These are phyloP conservation scores for Drosophila cognata DNA, from an alignment of 2,888 invertebrate species.

Conservation along the genomic window DNA sequence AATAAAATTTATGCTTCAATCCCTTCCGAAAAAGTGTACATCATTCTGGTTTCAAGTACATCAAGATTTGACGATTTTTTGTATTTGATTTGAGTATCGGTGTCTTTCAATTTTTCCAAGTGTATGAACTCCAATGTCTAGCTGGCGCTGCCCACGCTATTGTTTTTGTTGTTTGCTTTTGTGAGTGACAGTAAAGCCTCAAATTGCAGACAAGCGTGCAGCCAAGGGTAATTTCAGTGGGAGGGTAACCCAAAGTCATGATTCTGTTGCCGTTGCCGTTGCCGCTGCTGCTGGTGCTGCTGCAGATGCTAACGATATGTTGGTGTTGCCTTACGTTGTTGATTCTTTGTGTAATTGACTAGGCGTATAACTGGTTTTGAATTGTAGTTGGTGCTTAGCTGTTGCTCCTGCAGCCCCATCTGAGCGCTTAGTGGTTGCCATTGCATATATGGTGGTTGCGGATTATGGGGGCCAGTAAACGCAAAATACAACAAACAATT, in stretches of 20 bases:
- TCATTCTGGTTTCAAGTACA: not conserved
- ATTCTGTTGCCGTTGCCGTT: constrained; percentile 13
- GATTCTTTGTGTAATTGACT: constrained; percentile 75
- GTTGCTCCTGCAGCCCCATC: constrained; percentile 22
- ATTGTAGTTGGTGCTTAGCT: constrained; percentile 48
- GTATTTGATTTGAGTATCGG: not conserved
- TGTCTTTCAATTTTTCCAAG: not conserved
- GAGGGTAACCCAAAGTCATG: constrained; percentile 4
- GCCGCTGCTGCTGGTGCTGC: constrained; percentile 9
- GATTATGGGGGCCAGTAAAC: constrained; percentile 42
- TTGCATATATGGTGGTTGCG: constrained; percentile 36
- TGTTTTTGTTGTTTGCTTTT: constrained; percentile 36
- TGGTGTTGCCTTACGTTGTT: constrained; percentile 57
- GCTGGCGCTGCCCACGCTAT: constrained; percentile 43
- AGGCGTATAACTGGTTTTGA: constrained; percentile 75
- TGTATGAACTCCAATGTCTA: not conserved
- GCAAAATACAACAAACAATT: constrained; percentile 43
- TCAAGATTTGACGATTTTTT: not conserved
- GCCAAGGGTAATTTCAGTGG: constrained; percentile 18
- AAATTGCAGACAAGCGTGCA: constrained; percentile 69
- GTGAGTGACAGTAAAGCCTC: constrained; percentile 73
- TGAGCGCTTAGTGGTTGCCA: constrained; percentile 10
- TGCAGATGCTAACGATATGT: constrained; percentile 61
- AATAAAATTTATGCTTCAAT: not conserved
- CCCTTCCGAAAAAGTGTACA: not conserved